Evolutionary conservation across 2,113 vertebrate species (phyloP), one percentile per base, ranked within the genome.

Genomic region (Miniopterus natalensis): DNA sequence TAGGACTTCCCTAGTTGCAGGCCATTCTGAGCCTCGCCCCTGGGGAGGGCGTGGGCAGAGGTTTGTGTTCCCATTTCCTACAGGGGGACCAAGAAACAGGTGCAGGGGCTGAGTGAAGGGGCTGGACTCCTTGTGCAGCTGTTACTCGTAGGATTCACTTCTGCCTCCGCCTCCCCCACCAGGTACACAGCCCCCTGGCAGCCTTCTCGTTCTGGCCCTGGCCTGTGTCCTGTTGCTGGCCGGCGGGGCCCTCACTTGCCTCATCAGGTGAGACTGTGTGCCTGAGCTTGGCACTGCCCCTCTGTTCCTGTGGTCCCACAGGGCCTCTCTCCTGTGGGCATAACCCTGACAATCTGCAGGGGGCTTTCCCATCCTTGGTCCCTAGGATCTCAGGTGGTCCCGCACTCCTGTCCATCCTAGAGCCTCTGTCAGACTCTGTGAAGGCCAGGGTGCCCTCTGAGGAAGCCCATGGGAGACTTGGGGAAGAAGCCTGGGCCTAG

Each of bases 231-330:
- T 99, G 90, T 93, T 98, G 49, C 74, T 99, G 23, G 98, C 97
- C 23, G 98, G 98, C 1, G 88, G 98, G 57, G 94, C 96, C 12
- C 93, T 99, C 84, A 97, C 97, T 84, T 97, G 99, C 66, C 97
- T 99, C 27, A 96, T 99, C 97, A 99, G 99, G 99, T 99, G 98
- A 98, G 92, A 93, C 51, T 47, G 17, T n/a, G 18, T 25, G 59
- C 6, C 3, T 31, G 3, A 40, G 70, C 25, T 49, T 51, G 8
- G 0, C 47, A 87, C 53, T 40, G 75, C 36, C 23, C 23, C 13
- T 45, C 13, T 2, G 13, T 1, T 20, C 5, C 31, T 12, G 8
- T 31, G 2, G 1, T 4, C 17, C 27, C 3, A 0, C 23, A 27
- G 21, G 61, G 29, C 4, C 59, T 71, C 66, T 21, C 5, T 49